These are phyloP conservation scores for Syngnathus rostellatus DNA, from an alignment of 2,797 vertebrate genomes.

Conservation along the genomic window DNA sequence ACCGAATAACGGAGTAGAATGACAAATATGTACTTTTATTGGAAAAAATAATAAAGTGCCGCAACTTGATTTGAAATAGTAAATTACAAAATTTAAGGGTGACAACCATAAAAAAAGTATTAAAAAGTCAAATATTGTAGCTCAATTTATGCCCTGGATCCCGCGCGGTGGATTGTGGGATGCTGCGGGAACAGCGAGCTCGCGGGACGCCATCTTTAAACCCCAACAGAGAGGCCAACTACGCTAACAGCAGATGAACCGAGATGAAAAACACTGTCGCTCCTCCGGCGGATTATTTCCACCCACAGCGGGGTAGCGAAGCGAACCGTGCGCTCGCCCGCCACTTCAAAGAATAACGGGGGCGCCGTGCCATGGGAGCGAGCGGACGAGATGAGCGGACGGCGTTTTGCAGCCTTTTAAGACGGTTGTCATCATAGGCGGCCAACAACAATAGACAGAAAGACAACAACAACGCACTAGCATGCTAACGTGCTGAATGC, in stretches of 20 bases:
- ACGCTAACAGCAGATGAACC: constrained; percentile 44
- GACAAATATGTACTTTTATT: background rate
- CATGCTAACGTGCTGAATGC: constrained; percentile 42
- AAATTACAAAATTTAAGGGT: background rate
- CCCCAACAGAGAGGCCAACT: constrained; percentile 69
- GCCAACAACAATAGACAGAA: constrained; percentile 69
- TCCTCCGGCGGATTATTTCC: constrained; percentile 30
- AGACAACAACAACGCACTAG: constrained; percentile 65
- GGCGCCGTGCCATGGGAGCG: constrained; percentile 19
- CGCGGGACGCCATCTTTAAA: constrained; percentile 77
- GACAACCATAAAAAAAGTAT: background rate
- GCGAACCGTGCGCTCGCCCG: background rate
- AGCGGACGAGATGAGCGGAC: constrained; percentile 25
- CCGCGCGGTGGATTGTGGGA: constrained; percentile 65
- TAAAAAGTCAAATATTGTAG: background rate
- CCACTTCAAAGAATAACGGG: constrained; percentile 19
- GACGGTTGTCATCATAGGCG: constrained; percentile 41
- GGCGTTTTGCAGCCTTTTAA: constrained; percentile 18
- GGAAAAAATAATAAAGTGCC: background rate
- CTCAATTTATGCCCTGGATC: constrained; percentile 1
- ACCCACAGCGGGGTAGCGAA: background rate
- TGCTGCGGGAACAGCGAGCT: constrained; percentile 62
- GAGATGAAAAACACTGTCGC: constrained; percentile 55
- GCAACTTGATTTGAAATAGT: background rate
- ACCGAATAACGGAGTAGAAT: too few relatives aligned